A percentile compares a stretch with the other conserved stretches of the same genome.
These are phyloP conservation scores for Cephus cinctus DNA, from an alignment of 1,140 invertebrate species.

Conservation along the genomic window DNA sequence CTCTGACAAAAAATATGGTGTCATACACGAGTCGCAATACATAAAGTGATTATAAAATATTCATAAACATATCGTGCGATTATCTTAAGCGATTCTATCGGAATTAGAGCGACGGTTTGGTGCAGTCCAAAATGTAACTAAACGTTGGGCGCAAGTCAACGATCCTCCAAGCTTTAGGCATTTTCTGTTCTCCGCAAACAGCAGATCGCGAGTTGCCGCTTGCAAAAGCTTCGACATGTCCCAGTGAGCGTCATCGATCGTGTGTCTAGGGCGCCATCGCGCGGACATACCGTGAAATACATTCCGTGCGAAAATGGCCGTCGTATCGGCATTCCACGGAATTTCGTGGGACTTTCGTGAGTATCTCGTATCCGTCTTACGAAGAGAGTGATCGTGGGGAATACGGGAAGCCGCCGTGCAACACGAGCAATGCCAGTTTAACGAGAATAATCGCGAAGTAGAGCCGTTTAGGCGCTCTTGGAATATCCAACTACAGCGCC, in stretches of 20 bases:
- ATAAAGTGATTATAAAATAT: too few species aligned
- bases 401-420: conserved; percentile 2
- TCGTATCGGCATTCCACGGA: conserved; percentile 28
- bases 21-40: too few species aligned
- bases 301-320: conserved; percentile 29
- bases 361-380: conserved; percentile 1
- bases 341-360: conserved; percentile 19
- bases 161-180: too few species aligned
- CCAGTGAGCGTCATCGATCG: conserved; percentile 26
- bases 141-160: background rate
- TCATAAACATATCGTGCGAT: too few species aligned
- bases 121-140: background rate
- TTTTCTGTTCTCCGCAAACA: too few species aligned
- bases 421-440: background rate
- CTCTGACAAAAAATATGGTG: too few species aligned
- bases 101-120: background rate
- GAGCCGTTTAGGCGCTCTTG: background rate
- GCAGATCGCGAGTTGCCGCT: too few species aligned
- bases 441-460: background rate
- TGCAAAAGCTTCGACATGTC: too few species aligned
- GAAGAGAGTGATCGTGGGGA: conserved; percentile 1
- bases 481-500: background rate
- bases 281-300: conserved; percentile 20
- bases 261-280: conserved; percentile 19
- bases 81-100: too few species aligned